Conservation (phyloP, 2,113 vertebrate genomes). For the Boleophthalmus pectinirostris region DNA sequence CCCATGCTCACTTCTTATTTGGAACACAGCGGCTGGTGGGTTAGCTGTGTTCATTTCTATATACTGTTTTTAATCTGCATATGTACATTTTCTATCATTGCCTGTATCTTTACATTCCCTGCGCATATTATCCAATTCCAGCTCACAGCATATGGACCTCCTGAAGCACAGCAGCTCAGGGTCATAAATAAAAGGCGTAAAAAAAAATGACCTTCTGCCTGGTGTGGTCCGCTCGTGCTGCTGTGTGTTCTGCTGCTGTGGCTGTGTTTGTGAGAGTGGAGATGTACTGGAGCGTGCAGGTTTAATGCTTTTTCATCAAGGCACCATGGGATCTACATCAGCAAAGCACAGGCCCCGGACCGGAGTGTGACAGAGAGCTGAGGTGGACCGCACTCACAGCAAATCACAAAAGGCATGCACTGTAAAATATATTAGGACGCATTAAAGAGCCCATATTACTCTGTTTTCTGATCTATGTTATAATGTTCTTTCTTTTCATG, state of each 20-base stretch:
- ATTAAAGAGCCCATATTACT: too few relatives aligned
- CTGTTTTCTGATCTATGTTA: too few relatives aligned
- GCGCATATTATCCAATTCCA: slow-evolving; percentile 1
- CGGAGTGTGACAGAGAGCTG: slow-evolving; percentile 22
- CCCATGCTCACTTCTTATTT: too few relatives aligned
- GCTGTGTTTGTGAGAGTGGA: slow-evolving; percentile 37
- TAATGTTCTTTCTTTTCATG: too few relatives aligned
- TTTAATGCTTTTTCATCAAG: slow-evolving; percentile 74
- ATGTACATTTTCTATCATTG: background rate
- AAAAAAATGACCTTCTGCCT: slow-evolving; percentile 52
- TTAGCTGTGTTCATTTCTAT: too few relatives aligned
- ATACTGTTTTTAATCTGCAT: too few relatives aligned
- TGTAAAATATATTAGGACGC: background rate
- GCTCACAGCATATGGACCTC: slow-evolving; percentile 6
- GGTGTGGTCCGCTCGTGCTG: slow-evolving; percentile 46
- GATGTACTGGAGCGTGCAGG: slow-evolving; percentile 66
- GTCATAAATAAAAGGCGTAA: slow-evolving; percentile 24
- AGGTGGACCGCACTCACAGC: slow-evolving; percentile 22
- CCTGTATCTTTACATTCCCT: slow-evolving; percentile 3
- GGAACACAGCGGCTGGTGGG: too few relatives aligned
- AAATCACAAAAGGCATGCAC: background rate
- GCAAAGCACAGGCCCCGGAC: slow-evolving; percentile 53
- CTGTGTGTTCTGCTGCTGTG: slow-evolving; percentile 46
- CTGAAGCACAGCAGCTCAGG: slow-evolving; percentile 14
- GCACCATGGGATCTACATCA: slow-evolving; percentile 74